Evolutionary conservation across 2,888 invertebrate species (phyloP), one percentile per base, ranked within the genome.

Genomic region (Sesia apiformis): DNA sequence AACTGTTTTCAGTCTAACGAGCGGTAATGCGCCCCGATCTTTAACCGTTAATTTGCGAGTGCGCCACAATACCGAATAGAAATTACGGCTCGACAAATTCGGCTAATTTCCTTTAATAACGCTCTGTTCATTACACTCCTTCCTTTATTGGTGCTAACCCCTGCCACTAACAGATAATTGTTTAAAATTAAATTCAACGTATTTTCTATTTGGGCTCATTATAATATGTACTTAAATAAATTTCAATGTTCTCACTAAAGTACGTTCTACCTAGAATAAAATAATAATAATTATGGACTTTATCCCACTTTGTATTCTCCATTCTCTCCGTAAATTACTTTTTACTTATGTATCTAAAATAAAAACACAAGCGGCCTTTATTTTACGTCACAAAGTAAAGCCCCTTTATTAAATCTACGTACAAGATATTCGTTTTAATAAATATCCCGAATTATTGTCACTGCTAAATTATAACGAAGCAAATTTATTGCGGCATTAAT

Each of bases 1-100:
- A 82, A 81, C 80, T 74, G 81, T 78, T 76, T 77, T 72, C 75
- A 67, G 69, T 76, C 72, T 78, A 83, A 78, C 74, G 79, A 76
- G 72, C 77, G 69, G 66, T 70, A 72, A 75, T 76, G 70, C 72
- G 70, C 69, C 64, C 63, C 65, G 66, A 69, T 68, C 67, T 70
- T 70, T 64, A 64, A 58, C 58, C 65, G 66, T 62, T 65, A 63
- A 68, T 67, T 65, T 65, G 49, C 60, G 60, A 46, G 63, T 67
- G 67, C 65, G 64, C 65, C 67, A 69, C 69, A 70, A 72, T 73
- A 71, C 60, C 63, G 69, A 76, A 77, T 76, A 76, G 75, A 77
- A 78, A 78, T 46, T 46, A 46, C 46, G 8, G 7, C 46, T 23
- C 46, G 46, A 23, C 46, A 72, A 77, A 76, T 81, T 74, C 65